These are phyloP conservation scores for Lumbricus terrestris DNA, from an alignment of 2,888 invertebrate genomes.

Conservation along the genomic window DNA sequence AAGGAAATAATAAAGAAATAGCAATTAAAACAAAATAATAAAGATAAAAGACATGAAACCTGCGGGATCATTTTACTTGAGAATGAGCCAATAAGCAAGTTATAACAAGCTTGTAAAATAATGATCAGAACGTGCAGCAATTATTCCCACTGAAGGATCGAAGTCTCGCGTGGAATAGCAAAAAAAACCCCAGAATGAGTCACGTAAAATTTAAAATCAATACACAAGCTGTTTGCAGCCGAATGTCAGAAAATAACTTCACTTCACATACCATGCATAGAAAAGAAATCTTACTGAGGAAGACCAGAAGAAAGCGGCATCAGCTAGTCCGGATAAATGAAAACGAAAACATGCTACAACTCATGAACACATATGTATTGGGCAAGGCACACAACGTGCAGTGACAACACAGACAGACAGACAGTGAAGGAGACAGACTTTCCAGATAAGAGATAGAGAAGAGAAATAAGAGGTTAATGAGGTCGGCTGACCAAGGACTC, in stretches of 20 bases:
- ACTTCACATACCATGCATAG: not conserved
- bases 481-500: conserved; percentile 56
- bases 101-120: not conserved
- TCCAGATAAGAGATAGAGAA: not conserved
- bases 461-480: conserved; percentile 43
- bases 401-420: not conserved
- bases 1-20: not conserved
- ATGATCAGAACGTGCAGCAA: not conserved
- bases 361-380: not conserved
- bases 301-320: not conserved
- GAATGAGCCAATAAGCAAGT: not conserved
- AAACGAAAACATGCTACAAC: not conserved
- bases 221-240: not conserved
- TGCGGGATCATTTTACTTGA: not conserved
- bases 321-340: not conserved
- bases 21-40: not conserved
- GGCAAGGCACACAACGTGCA: not conserved
- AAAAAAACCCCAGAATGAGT: not conserved
- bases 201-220: not conserved
- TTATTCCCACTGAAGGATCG: not conserved
- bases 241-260: not conserved
- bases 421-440: not conserved
- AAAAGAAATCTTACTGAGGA: not conserved
- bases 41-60: not conserved
- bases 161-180: not conserved